A percentile compares a stretch with the other conserved stretches of the same genome.
Conservation (phyloP, 2,797 vertebrate genomes). For the Tauraco hartlaubi region DNA sequence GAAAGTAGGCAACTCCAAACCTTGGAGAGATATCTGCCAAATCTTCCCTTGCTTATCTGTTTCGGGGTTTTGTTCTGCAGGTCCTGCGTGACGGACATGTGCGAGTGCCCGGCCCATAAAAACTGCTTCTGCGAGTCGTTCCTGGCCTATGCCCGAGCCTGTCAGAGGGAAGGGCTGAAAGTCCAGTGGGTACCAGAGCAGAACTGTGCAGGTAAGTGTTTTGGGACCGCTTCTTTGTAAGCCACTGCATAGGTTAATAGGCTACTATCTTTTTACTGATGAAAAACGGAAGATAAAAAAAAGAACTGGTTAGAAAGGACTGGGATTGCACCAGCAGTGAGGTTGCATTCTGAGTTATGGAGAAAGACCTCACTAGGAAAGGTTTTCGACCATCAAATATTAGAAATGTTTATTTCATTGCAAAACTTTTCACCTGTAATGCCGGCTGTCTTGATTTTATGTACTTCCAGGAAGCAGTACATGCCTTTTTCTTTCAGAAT, state of each 20-base stretch:
- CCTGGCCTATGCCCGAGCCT: constrained; percentile 93
- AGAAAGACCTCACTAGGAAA: background rate
- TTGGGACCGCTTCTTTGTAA: background rate
- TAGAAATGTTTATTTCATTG: background rate
- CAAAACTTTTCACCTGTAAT: background rate
- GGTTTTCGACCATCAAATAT: background rate
- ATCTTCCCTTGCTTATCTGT: background rate
- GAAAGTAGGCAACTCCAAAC: background rate
- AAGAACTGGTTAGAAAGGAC: background rate
- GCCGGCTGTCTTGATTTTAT: background rate
- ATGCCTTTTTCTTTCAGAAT: background rate
- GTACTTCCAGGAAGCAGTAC: background rate
- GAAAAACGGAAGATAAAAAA: background rate
- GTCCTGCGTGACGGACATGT: constrained; percentile 99
- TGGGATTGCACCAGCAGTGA: background rate
- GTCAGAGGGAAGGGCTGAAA: constrained; percentile 90
- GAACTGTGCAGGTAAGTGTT: constrained; percentile 89
- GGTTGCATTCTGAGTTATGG: background rate
- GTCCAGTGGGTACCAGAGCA: constrained; percentile 91
- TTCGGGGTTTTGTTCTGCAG: constrained; percentile 73
- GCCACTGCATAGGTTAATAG: background rate
- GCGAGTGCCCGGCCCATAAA: constrained; percentile 95
- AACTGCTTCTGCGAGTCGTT: constrained; percentile 99
- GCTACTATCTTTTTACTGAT: background rate
- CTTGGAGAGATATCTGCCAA: fast-evolving